Evolutionary conservation across 2,797 vertebrate species (phyloP).

Genomic region (Lemur catta): DNA sequence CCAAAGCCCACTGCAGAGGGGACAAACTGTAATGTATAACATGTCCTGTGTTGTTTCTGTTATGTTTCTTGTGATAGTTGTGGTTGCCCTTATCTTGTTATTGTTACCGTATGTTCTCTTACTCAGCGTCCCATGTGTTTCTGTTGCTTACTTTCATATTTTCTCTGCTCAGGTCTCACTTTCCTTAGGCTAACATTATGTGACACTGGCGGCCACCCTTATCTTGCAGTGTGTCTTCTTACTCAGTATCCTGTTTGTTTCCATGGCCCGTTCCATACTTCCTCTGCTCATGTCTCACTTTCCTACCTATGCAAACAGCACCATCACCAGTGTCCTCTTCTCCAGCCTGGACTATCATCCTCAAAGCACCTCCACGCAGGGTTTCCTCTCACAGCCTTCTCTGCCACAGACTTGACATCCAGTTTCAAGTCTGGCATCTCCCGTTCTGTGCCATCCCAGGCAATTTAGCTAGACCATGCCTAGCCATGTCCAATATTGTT

Average conservation of each 20-base stretch:
- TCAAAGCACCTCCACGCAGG: not conserved
- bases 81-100: not conserved
- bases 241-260: not conserved
- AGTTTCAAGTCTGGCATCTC: not conserved
- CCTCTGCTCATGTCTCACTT: not conserved
- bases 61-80: not conserved
- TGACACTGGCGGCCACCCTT: not conserved
- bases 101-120: not conserved
- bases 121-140: not conserved
- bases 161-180: not conserved
- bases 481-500: not conserved
- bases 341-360: not conserved
- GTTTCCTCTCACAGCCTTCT: not conserved
- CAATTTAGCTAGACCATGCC: not conserved
- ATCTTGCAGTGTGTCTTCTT: not conserved
- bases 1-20: too few relatives aligned
- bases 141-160: not conserved
- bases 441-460: not conserved
- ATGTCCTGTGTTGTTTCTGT: not conserved
- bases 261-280: not conserved
- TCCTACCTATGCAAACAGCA: not conserved
- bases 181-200: not conserved
- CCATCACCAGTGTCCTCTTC: not conserved
- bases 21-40: not conserved
- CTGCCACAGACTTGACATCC: not conserved